Percentiles rank a stretch among this genome's conserved stretches.
Conservation (phyloP, 2,113 vertebrate genomes). For the Ammodytes marinus region DNA sequence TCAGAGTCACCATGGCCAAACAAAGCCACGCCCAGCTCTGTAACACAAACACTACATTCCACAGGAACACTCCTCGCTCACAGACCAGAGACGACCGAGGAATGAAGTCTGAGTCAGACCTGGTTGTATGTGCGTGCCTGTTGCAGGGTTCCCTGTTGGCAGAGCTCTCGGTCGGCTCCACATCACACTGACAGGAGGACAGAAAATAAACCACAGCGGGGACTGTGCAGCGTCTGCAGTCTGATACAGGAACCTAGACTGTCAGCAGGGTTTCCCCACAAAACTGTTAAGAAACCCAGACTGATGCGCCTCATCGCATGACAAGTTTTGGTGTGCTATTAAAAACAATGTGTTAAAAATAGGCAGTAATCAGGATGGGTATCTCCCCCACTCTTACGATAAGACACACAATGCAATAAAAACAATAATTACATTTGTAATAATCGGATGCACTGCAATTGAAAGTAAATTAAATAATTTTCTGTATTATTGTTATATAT, state of each 20-base stretch:
- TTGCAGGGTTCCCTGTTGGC: slow-evolving; percentile 27
- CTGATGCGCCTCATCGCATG: slow-evolving; percentile 14
- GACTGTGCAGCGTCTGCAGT: slow-evolving; percentile 44
- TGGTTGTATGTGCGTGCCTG: neutral
- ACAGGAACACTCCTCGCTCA: neutral
- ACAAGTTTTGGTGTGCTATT: neutral
- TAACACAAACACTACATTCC: slow-evolving; percentile 69
- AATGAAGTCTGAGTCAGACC: slow-evolving; percentile 3
- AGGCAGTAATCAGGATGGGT: neutral
- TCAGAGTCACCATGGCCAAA: slow-evolving; percentile 31
- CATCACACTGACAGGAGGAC: slow-evolving; percentile 23
- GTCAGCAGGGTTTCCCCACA: slow-evolving; percentile 53
- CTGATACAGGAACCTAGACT: slow-evolving; percentile 44
- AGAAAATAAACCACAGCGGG: slow-evolving; percentile 39
- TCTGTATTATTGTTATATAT: neutral
- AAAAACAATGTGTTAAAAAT: neutral
- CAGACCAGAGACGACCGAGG: neutral
- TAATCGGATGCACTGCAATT: neutral
- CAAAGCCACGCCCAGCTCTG: slow-evolving; percentile 52
- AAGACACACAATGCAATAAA: neutral
- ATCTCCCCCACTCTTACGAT: neutral
- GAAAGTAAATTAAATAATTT: neutral
- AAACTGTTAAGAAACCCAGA: neutral
- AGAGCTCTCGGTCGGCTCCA: slow-evolving; percentile 30
- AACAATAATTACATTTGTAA: neutral